These are phyloP conservation scores for Electrophaes corylata DNA, from an alignment of 2,888 invertebrate genomes.

Conservation along the genomic window DNA sequence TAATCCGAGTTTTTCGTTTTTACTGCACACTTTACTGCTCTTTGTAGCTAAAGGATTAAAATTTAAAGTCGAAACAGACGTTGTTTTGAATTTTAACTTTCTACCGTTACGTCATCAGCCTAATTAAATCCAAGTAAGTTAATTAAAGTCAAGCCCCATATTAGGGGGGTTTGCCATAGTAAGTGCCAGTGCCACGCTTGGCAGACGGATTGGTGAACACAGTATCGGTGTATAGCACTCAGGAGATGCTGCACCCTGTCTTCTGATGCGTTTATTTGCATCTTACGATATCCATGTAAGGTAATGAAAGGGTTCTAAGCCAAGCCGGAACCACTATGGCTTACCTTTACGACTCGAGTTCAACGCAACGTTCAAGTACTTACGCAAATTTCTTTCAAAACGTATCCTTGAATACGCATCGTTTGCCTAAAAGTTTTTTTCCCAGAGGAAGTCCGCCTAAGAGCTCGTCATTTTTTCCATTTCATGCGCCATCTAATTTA, in stretches of 20 bases:
- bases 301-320: too few species aligned
- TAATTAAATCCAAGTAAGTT: too few species aligned
- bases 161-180: too few species aligned
- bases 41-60: not conserved
- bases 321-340: too few species aligned
- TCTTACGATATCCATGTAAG: too few species aligned
- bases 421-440: constrained; percentile 33
- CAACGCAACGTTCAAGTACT: not conserved
- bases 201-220: too few species aligned
- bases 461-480: constrained; percentile 38
- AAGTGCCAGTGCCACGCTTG: too few species aligned
- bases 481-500: constrained; percentile 54
- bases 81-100: not conserved
- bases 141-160: too few species aligned
- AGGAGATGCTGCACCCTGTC: too few species aligned
- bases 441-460: constrained; percentile 27
- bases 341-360: not conserved
- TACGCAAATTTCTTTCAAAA: constrained; percentile 4
- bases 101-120: too few species aligned
- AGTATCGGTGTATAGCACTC: too few species aligned
- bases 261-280: too few species aligned
- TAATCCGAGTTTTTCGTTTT: not conserved
- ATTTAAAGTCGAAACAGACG: not conserved
- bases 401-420: constrained; percentile 28
- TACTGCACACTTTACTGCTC: not conserved